Evolutionary conservation across 2,888 invertebrate genomes (phyloP).

Genomic region (Digitonthophagus gazella): DNA sequence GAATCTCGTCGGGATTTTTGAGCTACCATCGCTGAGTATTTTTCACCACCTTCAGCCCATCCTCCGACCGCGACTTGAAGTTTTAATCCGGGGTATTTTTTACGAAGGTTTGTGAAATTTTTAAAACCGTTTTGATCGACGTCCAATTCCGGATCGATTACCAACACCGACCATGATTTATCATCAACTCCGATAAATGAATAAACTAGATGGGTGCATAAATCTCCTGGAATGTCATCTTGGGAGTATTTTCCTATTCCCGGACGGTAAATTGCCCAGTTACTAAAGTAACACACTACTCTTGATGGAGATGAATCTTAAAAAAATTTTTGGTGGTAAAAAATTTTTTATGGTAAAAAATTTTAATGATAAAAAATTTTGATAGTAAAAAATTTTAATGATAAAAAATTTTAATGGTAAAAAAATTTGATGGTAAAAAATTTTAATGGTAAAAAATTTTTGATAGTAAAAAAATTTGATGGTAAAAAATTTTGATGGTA

Average conservation of each 20-base stretch:
- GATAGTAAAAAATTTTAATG: no score
- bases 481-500: no score
- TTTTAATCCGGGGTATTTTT: slow-evolving; percentile 70
- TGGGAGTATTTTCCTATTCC: slow-evolving; percentile 79
- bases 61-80: slow-evolving; percentile 83
- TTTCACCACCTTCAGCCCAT: slow-evolving; percentile 87
- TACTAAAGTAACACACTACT: slow-evolving; percentile 67
- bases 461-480: no score
- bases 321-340: no score
- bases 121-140: slow-evolving; percentile 72
- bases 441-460: no score
- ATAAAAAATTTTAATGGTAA: no score
- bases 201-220: slow-evolving; percentile 85
- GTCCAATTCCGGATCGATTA: slow-evolving; percentile 82
- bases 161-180: slow-evolving; percentile 70
- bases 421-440: no score
- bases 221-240: slow-evolving; percentile 76
- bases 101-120: slow-evolving; percentile 73
- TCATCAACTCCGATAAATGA: slow-evolving; percentile 86
- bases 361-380: no score
- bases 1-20: slow-evolving; percentile 65
- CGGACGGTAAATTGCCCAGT: slow-evolving; percentile 84
- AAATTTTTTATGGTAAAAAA: not conserved
- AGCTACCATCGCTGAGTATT: slow-evolving; percentile 80
- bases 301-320: slow-evolving; percentile 42